Percentiles rank a stretch among this genome's conserved stretches.
Evolutionary conservation across 2,888 invertebrate species (phyloP).

Genomic region (Toxonevra muliebris): DNA sequence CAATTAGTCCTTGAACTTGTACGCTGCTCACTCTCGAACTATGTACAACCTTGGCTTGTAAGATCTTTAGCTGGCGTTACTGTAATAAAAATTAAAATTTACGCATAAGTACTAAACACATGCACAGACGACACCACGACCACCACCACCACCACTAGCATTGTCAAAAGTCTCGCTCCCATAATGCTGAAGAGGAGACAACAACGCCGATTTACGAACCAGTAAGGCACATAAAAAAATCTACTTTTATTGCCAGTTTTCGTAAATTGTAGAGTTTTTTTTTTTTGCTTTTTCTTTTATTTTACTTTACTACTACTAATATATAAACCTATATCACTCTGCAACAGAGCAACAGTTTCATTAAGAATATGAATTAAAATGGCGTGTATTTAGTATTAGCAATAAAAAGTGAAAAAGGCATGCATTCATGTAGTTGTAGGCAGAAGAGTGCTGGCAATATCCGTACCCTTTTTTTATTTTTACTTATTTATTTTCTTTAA

Average conservation of each 20-base stretch:
- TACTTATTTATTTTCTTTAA: background rate
- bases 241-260: background rate
- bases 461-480: background rate
- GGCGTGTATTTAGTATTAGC: background rate
- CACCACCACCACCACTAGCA: constrained; percentile 1
- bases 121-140: background rate
- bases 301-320: background rate
- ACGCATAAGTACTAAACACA: background rate
- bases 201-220: background rate
- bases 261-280: background rate
- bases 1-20: constrained; percentile 3
- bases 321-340: background rate
- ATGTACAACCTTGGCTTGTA: background rate
- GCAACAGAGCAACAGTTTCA: background rate
- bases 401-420: too few species aligned
- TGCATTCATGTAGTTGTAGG: too few species aligned
- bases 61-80: background rate
- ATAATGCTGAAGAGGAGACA: background rate
- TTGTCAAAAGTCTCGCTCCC: background rate
- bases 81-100: constrained; percentile 9
- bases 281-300: too few species aligned
- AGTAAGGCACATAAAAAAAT: background rate
- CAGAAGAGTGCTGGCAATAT: background rate
- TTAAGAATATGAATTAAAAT: background rate
- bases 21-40: background rate